These are phyloP conservation scores for Euphonia xanthogaster DNA, from an alignment of 2,797 vertebrate genomes.

Conservation along the genomic window DNA sequence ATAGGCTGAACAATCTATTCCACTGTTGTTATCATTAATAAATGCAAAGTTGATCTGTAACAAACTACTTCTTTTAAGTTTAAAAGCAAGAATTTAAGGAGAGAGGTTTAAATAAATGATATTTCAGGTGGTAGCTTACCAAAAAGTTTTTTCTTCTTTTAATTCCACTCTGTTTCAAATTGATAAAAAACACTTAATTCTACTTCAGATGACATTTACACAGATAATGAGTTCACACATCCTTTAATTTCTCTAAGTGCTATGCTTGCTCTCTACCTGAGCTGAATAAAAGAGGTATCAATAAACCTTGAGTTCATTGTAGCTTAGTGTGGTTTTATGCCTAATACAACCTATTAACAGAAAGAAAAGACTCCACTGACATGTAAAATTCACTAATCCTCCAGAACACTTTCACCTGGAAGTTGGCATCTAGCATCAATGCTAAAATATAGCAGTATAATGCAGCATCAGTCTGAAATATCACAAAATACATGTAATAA, in stretches of 20 bases:
- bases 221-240: not conserved
- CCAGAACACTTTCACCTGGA: not conserved
- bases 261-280: not conserved
- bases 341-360: not conserved
- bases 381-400: not conserved
- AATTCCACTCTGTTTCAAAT: not conserved
- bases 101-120: not conserved
- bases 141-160: not conserved
- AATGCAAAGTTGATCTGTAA: not conserved
- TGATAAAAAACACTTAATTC: not conserved
- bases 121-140: not conserved
- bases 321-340: not conserved
- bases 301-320: not conserved
- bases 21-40: not conserved
- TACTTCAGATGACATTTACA: not conserved
- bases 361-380: not conserved
- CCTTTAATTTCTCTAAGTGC: not conserved
- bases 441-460: not conserved
- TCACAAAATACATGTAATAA: not conserved
- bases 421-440: not conserved
- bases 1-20: not conserved
- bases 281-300: not conserved
- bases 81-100: not conserved
- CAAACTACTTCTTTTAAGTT: not conserved
- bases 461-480: not conserved